Evolutionary conservation across 2,797 vertebrate species (phyloP), one percentile per base, ranked within the genome.

Genomic region (Hapalemur alaotrensis): DNA sequence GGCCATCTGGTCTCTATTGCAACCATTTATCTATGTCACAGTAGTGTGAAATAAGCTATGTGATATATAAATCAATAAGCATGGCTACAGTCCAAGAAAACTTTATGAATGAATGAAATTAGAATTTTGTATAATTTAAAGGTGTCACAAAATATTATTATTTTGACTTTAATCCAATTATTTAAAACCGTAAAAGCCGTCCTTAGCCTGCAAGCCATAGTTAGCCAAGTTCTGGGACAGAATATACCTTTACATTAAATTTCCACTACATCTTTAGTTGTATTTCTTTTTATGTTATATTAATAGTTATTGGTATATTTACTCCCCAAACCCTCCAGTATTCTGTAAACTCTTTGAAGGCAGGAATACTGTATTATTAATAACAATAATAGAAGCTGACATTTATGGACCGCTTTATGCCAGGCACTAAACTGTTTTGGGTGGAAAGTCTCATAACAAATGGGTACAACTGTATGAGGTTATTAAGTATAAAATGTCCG

Each of bases 401-500:
- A 59, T 70, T 95, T 67, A 72, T 15, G 81, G 70, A 91, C 92
- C 13, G 54, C 50, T 54, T 70, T 86, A 38, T 78, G 23, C n/a
- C 38, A 93, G n/a, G 22, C n/a, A 93, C 32, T 54, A 50, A 95
- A 25, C 35, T 83, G n/a, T 59, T 93, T 96, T 95, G 9, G 9
- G 12, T 50, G 22, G 35, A 92, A 78, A 93, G 82, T 67, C 46
- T 84, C 12, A 8, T 65, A 38, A 93, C 52, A 82, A 82, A 54
- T 38, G 14, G 22, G 23, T 72, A 72, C 50, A 59, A 48, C 11
- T 28, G 57, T 59, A 57, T 57, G 23, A 57, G 23, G 9, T 57
- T 57, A 57, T 57, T 25, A 57, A 57, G 9, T 57, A 57, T 25
- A 57, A 25, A 57, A 57, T 57, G 54, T 23, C 54, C 1, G 9